Conservation (phyloP, 2,888 invertebrate species). For the Standfussiana lucernea region DNA sequence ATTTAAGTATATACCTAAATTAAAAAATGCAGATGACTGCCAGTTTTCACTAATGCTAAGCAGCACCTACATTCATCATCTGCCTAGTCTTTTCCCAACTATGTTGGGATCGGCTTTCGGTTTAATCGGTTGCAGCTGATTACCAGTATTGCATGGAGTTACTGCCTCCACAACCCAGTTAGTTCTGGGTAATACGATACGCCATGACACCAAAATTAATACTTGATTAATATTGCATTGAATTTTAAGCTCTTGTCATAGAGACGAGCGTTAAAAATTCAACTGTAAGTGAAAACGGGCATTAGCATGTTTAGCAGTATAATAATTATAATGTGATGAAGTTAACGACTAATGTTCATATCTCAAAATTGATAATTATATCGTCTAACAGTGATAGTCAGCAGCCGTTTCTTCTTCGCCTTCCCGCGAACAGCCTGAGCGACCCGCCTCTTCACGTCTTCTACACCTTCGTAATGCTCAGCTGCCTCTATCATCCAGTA, state of each 20-base stretch:
- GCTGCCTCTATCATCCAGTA: conserved; percentile 90
- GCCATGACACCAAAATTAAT: background rate
- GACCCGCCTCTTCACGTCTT: conserved; percentile 90
- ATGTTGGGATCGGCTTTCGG: background rate
- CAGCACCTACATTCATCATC: background rate
- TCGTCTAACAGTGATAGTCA: conserved; percentile 85
- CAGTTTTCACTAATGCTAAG: background rate
- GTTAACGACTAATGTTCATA: background rate
- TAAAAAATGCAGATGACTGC: background rate
- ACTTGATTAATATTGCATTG: background rate
- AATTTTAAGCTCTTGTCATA: background rate
- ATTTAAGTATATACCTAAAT: background rate
- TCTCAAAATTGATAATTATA: conserved; percentile 6
- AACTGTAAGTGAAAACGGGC: background rate
- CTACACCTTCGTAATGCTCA: conserved; percentile 87
- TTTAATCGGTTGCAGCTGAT: background rate
- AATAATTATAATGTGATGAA: background rate
- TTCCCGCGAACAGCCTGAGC: conserved; percentile 88
- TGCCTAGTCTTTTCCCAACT: background rate
- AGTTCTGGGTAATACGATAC: background rate
- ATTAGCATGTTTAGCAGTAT: background rate
- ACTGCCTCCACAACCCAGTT: background rate
- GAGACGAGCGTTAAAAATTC: background rate
- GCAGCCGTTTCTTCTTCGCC: conserved; percentile 86
- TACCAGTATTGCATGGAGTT: background rate